A percentile compares a stretch with the other conserved stretches of the same genome.
phyloP scores from a whole-genome alignment of 1,140 invertebrate genomes.

The Andricus grossulariae region DNA sequence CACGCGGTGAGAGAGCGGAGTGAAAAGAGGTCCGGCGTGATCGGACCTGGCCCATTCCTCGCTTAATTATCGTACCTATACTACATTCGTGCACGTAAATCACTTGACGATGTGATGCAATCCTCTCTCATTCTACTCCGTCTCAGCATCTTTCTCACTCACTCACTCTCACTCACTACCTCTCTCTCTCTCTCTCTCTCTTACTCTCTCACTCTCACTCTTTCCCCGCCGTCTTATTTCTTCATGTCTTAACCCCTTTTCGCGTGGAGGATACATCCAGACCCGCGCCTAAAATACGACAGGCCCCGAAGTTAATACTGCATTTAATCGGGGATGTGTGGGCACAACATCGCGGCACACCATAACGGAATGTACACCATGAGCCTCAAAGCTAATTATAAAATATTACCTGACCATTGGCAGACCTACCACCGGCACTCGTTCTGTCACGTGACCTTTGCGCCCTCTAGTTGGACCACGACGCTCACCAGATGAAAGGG shows the following conservation, averaged over 20 bases:
- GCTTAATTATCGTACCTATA: conserved; percentile 70
- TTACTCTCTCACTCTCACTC: conserved; percentile 30
- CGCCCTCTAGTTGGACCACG: conserved; percentile 18
- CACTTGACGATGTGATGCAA: conserved; percentile 65
- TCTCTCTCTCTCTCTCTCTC: not conserved
- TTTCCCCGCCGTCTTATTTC: conserved; percentile 52
- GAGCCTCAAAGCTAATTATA: conserved; percentile 68
- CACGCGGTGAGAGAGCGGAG: conserved; percentile 64
- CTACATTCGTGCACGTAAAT: conserved; percentile 69
- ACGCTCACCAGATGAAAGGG: no score
- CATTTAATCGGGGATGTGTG: conserved; percentile 69
- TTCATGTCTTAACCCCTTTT: conserved; percentile 56
- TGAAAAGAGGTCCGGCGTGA: conserved; percentile 64
- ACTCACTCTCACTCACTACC: conserved; percentile 32
- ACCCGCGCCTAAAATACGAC: conserved; percentile 63
- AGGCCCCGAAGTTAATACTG: conserved; percentile 62
- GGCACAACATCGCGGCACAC: conserved; percentile 65
- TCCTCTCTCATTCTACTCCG: conserved; percentile 25
- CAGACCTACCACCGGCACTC: conserved; percentile 56
- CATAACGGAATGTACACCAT: conserved; percentile 51
- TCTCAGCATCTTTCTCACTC: conserved; percentile 16
- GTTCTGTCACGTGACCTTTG: conserved; percentile 45
- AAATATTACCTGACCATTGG: conserved; percentile 66
- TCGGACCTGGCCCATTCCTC: conserved; percentile 62
- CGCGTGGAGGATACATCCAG: conserved; percentile 43